Base-by-base conservation (phyloP, 2,113 vertebrate species). In the Corydoras sp. region DNA sequence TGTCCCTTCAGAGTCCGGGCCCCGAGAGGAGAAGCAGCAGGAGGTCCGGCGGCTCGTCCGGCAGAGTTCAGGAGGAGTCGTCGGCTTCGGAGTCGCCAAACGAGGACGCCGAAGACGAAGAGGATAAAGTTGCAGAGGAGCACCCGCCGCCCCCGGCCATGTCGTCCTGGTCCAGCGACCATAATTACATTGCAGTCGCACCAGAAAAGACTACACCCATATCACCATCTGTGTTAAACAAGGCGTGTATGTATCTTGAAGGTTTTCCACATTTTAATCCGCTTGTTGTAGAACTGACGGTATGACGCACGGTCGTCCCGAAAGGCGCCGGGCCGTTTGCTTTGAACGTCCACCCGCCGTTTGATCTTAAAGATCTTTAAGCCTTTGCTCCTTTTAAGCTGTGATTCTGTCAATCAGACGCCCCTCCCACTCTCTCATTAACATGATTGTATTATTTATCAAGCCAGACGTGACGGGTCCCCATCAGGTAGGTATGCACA, bases 161-260 rank as follows among this genome's bases (percentile, higher is more conserved):
- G 0, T 94, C 96, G 0, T 98, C 97, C 81, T 99, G 97, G 97
- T 96, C 95, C 79, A 97, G 95, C 76, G 97, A 99, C 90, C 97
- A 99, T 95, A 98, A 99, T 93, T 99, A 99, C 93, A 99, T 95
- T 91, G 96, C 97, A 85, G 94, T 96, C 86, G 94, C 95, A 88
- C 95, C 96, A 85, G 96, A 98, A 92, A 93, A 92, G 93, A 94
- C 93, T 89, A 85, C 93, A 89, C 87, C 94, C 85, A 91, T 92
- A 87, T 90, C 95, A 88, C 85, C 95, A 83, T 86, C 97, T 90
- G 89, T 95, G 87, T 94, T 97, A 90, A 95, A 89, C 92, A 98
- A 94, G 91, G 84, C 90, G 97, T 97, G 97, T 99, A 99, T 93
- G 97, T 99, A 99, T 98, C 88, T 86, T 89, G 90, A 92, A 91